Conservation (phyloP, 2,888 invertebrate species). For the Brachynemurus nebulosus region DNA sequence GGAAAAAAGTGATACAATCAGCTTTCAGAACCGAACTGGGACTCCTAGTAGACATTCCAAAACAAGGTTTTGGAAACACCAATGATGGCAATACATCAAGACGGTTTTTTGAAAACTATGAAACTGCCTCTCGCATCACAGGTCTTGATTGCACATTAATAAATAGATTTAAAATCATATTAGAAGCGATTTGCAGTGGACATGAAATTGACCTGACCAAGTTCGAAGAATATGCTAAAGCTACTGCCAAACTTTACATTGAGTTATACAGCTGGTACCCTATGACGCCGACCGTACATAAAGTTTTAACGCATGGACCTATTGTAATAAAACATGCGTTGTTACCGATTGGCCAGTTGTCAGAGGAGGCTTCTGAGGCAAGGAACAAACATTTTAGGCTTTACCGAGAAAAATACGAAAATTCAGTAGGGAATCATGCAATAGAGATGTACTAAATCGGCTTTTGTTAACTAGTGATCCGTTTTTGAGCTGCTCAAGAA, state of each 20-base stretch:
- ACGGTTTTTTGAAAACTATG: background rate
- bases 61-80: background rate
- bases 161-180: background rate
- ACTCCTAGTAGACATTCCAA: background rate
- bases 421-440: conserved; percentile 15
- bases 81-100: background rate
- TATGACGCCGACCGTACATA: conserved; percentile 20
- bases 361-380: conserved; percentile 18
- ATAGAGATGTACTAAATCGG: conserved; percentile 17
- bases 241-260: conserved; percentile 17
- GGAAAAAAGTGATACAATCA: too few relatives aligned
- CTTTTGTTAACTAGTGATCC: too few relatives aligned
- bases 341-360: conserved; percentile 20
- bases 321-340: conserved; percentile 17
- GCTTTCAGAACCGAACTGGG: background rate
- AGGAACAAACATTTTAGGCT: conserved; percentile 20
- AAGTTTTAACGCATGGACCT: conserved; percentile 18
- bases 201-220: conserved; percentile 1
- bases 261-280: conserved; percentile 20
- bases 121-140: background rate
- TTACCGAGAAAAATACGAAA: conserved; percentile 18
- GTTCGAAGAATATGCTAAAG: conserved; percentile 1
- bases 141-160: background rate
- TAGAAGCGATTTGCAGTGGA: conserved; percentile 3
- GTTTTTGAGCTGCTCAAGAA: too few relatives aligned